Percentiles rank a stretch among this genome's conserved stretches.
Conservation (phyloP, 2,797 vertebrate genomes). For the Fratercula arctica region DNA sequence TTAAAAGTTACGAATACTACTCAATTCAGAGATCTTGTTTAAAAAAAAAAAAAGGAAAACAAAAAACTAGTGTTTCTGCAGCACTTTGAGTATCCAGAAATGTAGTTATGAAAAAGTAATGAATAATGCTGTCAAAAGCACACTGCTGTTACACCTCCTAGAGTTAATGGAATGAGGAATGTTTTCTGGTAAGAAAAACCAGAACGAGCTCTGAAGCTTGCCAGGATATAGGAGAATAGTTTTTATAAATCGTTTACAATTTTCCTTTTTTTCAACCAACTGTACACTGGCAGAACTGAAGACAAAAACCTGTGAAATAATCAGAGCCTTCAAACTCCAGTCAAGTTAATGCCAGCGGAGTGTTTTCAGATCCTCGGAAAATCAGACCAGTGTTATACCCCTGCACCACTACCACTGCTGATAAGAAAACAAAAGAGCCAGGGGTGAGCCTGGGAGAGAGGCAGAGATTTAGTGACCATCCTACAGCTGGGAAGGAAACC, state of each 20-base stretch:
- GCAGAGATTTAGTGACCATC: neutral
- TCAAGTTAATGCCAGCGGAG: neutral
- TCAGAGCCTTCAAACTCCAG: neutral
- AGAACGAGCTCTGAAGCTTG: neutral
- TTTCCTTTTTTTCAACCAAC: neutral
- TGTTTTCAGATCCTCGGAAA: neutral
- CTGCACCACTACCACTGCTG: neutral
- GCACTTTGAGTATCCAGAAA: neutral
- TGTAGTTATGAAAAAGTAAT: neutral
- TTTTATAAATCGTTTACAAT: neutral
- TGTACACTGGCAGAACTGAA: neutral
- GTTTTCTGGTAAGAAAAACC: neutral
- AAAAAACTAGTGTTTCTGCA: neutral
- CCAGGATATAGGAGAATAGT: neutral
- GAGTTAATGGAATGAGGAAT: neutral
- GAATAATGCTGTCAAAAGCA: neutral
- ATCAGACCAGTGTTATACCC: neutral
- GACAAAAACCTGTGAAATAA: neutral
- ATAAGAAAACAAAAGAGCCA: neutral
- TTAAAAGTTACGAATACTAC: neutral
- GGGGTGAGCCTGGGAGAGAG: neutral
- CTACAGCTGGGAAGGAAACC: neutral
- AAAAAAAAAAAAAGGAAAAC: fast-evolving
- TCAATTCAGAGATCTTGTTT: neutral
- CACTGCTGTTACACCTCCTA: neutral